Evolutionary conservation across 2,113 vertebrate species (phyloP).

Genomic region (Oreochromis aureus): DNA sequence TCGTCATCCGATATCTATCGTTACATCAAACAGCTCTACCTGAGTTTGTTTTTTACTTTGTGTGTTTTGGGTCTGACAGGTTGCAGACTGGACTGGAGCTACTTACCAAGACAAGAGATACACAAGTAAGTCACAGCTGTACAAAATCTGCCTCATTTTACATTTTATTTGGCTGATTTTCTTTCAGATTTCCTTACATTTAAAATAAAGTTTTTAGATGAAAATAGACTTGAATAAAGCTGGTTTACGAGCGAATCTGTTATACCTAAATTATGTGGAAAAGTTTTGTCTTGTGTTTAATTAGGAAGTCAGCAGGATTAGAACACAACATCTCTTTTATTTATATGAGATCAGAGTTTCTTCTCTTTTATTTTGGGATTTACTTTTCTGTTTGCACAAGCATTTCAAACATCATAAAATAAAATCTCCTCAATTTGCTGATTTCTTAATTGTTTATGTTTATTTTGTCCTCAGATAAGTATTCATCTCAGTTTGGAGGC

Average conservation of each 20-base stretch:
- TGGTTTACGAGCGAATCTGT: background rate
- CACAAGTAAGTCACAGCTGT: constrained; percentile 79
- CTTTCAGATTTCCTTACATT: background rate
- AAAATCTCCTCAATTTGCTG: accelerated
- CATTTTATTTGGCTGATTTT: background rate
- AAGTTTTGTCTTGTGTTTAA: background rate
- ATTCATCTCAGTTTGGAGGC: constrained; percentile 95
- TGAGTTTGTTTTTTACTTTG: background rate
- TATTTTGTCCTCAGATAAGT: constrained; percentile 80
- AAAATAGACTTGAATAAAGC: background rate
- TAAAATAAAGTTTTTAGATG: background rate
- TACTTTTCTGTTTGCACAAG: background rate
- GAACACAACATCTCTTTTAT: background rate
- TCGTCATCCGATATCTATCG: no score
- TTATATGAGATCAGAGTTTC: background rate
- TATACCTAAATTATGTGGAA: background rate
- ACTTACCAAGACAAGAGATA: constrained; percentile 99
- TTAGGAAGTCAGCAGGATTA: background rate
- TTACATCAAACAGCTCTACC: no score
- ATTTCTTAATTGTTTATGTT: background rate
- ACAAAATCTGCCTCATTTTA: background rate
- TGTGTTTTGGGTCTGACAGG: constrained; percentile 63
- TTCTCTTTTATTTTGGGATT: background rate
- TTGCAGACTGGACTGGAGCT: constrained; percentile 97
- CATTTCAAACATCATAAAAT: background rate